Evolutionary conservation across 2,797 vertebrate genomes (phyloP).

Genomic region (Spondyliosoma cantharus): DNA sequence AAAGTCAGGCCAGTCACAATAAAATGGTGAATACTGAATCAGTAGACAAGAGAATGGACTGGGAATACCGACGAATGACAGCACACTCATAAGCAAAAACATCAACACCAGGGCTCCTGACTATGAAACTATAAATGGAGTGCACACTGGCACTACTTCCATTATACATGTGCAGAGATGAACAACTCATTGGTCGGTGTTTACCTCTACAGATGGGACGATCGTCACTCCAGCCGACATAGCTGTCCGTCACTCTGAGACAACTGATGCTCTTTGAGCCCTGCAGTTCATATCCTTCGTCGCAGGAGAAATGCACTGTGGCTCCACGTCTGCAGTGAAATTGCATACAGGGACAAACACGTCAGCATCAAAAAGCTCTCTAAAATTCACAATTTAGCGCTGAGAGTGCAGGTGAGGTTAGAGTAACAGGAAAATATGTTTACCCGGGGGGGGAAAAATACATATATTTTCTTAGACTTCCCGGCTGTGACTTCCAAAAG

Average conservation of each 20-base stretch:
- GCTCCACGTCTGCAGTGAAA: slow-evolving; percentile 89
- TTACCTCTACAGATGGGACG: slow-evolving; percentile 97
- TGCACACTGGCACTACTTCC: slow-evolving; percentile 21
- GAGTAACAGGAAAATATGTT: slow-evolving; percentile 23
- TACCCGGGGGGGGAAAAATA: background rate
- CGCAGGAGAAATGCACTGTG: slow-evolving; percentile 97
- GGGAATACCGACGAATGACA: slow-evolving; percentile 11
- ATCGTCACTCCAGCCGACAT: slow-evolving; percentile 98
- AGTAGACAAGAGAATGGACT: slow-evolving; percentile 5
- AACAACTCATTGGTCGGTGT: slow-evolving; percentile 17
- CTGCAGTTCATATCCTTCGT: slow-evolving; percentile 97
- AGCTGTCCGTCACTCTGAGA: slow-evolving; percentile 96
- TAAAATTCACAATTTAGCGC: background rate
- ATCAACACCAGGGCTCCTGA: background rate
- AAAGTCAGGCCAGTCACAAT: slow-evolving; percentile 58
- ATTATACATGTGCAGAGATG: slow-evolving; percentile 8
- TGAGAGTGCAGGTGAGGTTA: slow-evolving; percentile 14
- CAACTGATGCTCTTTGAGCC: slow-evolving; percentile 99
- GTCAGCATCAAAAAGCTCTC: slow-evolving; percentile 16
- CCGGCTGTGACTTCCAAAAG: slow-evolving; percentile 46
- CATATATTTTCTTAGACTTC: slow-evolving; percentile 45
- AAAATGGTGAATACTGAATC: slow-evolving; percentile 38
- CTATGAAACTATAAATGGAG: slow-evolving; percentile 36
- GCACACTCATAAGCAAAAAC: slow-evolving; percentile 23
- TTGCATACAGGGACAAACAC: slow-evolving; percentile 23